Percentiles rank a stretch among this genome's conserved stretches.
phyloP scores from a whole-genome alignment of 2,888 invertebrate species.

The Trichogramma evanescens region DNA sequence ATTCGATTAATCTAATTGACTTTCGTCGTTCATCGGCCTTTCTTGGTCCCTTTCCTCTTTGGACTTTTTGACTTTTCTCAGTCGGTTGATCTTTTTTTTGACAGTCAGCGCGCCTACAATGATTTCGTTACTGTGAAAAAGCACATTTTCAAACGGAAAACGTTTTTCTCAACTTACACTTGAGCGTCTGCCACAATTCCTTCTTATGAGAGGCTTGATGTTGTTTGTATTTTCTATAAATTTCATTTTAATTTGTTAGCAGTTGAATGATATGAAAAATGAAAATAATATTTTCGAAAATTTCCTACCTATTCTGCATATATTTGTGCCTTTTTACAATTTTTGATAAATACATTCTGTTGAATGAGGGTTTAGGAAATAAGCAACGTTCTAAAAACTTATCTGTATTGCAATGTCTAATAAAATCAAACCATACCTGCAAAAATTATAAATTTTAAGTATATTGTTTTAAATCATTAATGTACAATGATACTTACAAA shows the following conservation, averaged over 20 bases:
- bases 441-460: background rate
- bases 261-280: background rate
- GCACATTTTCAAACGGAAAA: too few relatives aligned
- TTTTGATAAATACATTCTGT: conserved; percentile 13
- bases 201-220: conserved; percentile 1
- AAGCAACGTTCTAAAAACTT: conserved; percentile 5
- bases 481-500: conserved; percentile 11
- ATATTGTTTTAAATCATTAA: background rate
- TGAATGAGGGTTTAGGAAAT: conserved; percentile 11
- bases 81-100: conserved; percentile 18
- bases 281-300: background rate
- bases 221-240: conserved; percentile 7
- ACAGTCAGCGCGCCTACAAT: conserved; percentile 15
- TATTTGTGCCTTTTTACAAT: conserved; percentile 7
- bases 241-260: background rate
- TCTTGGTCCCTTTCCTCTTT: background rate
- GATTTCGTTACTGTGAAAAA: too few relatives aligned
- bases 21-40: too few relatives aligned
- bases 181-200: conserved; percentile 19
- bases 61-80: conserved; percentile 11
- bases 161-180: conserved; percentile 11
- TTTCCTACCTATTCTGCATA: conserved; percentile 3
- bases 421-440: conserved; percentile 6
- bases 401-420: conserved; percentile 10
- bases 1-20: too few relatives aligned